Evolutionary conservation across 2,888 invertebrate genomes (phyloP), one percentile per base, ranked within the genome.

Genomic region (Lamellibrachia columna): DNA sequence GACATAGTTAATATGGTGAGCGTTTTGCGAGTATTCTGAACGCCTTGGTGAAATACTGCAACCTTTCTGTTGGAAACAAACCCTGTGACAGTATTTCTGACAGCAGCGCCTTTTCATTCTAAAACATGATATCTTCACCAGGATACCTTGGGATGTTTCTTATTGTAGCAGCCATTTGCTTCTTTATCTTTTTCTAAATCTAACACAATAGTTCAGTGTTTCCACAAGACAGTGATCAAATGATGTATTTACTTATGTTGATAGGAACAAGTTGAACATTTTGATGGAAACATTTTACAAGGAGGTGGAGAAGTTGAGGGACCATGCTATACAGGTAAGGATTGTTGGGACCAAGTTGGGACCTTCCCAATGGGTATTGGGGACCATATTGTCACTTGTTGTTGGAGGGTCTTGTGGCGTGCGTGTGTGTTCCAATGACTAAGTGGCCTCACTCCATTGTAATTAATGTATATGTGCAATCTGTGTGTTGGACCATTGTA

Each of bases 201-300:
- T 40, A 40, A 40, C 40, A 40, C 40, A 40, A 40, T 40, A 40
- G 40, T 40, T 40, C 40, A 40, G 40, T 40, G 40, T 75, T 75
- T 22, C 6, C 40, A 58, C 3, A 75, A 75, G 22, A 8, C 75
- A 98, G 98, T 96, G 93, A 22, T 75, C 22, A 22, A n/a, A 22
- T 40, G 40, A 52, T 40, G 55, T 58, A 53, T 53, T 8, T 15
- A 91, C 22, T 40, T 15, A n/a, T 55, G 53, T 55, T 75, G 94
- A 15, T 94, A 96, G 96, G 93, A 98, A 98, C 95, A 98, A 98
- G 94, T 97, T 99, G 94, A 98, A 98, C 95, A 99, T 99, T 96
- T 97, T 99, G 94, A 97, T 98, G 94, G 98, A 98, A 98, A 96
- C 95, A n/a, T 96, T 96, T 92, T 96, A 96, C 94, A 95, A 95